These are phyloP conservation scores for Aurelia aurita complex sp. Pacific DNA, from an alignment of 30 jellyfish, hydroid and myxozoan species.

Conservation along the genomic window DNA sequence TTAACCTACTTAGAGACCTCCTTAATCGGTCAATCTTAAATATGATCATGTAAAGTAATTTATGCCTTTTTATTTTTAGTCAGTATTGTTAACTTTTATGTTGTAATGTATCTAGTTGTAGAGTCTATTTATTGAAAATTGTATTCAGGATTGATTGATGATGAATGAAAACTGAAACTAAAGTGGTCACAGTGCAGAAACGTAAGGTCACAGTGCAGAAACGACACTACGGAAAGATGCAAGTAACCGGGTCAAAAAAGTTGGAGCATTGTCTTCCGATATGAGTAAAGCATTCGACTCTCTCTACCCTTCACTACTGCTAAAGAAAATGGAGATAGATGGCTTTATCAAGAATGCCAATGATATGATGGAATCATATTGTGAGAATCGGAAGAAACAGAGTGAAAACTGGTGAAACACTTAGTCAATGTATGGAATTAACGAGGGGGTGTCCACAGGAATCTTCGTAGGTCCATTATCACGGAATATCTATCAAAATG, in stretches of 20 bases:
- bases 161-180: too few species aligned
- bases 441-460: too few species aligned
- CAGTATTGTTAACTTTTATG: too few species aligned
- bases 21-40: too few species aligned
- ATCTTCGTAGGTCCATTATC: background rate
- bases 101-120: too few species aligned
- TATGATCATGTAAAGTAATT: too few species aligned
- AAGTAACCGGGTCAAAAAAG: background rate
- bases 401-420: background rate
- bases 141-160: too few species aligned
- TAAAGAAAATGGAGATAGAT: background rate
- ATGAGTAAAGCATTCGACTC: background rate
- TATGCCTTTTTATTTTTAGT: too few species aligned
- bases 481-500: constrained; percentile 8
- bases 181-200: background rate
- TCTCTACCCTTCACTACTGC: background rate
- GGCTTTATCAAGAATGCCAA: background rate
- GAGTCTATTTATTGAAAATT: too few species aligned
- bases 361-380: background rate
- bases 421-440: background rate
- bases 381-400: background rate
- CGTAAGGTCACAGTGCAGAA: background rate
- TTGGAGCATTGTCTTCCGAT: constrained; percentile 6
- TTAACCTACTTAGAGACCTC: too few species aligned
- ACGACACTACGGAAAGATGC: constrained; percentile 13